These are phyloP conservation scores for Drosophila azteca DNA, from an alignment of 1,140 invertebrate genomes.

Conservation along the genomic window DNA sequence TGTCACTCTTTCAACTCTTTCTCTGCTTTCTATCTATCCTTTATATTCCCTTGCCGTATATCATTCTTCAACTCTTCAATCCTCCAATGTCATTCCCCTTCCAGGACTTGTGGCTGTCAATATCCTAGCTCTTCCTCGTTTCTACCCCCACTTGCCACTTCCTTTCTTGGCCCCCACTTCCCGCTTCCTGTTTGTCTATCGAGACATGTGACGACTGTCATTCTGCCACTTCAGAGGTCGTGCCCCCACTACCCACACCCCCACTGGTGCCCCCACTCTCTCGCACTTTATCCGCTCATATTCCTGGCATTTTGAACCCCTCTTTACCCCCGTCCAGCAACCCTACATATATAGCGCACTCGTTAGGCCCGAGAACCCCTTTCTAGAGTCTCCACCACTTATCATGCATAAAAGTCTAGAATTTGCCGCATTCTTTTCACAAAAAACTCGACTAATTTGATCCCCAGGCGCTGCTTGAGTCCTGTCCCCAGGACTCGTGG, in stretches of 20 bases:
- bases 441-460: slow-evolving; percentile 76
- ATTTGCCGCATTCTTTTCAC: slow-evolving; percentile 67
- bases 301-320: slow-evolving; percentile 11
- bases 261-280: neutral
- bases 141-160: neutral
- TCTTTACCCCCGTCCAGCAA: neutral
- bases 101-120: slow-evolving; percentile 49
- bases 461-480: slow-evolving; percentile 73
- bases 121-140: slow-evolving; percentile 48
- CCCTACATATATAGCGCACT: neutral
- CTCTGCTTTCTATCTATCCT: neutral
- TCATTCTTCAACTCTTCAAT: neutral
- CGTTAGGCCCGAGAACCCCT: slow-evolving; percentile 25
- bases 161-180: neutral
- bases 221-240: slow-evolving; percentile 38
- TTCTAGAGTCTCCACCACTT: slow-evolving; percentile 56
- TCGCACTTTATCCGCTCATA: slow-evolving; percentile 24
- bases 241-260: no score
- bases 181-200: slow-evolving; percentile 49
- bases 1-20: neutral
- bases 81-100: neutral
- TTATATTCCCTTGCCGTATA: no score
- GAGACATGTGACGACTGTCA: slow-evolving; percentile 65
- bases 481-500: slow-evolving; percentile 18
- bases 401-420: slow-evolving; percentile 50